Evolutionary conservation across 2,888 invertebrate genomes (phyloP).

Genomic region (Lochmaea crataegi): DNA sequence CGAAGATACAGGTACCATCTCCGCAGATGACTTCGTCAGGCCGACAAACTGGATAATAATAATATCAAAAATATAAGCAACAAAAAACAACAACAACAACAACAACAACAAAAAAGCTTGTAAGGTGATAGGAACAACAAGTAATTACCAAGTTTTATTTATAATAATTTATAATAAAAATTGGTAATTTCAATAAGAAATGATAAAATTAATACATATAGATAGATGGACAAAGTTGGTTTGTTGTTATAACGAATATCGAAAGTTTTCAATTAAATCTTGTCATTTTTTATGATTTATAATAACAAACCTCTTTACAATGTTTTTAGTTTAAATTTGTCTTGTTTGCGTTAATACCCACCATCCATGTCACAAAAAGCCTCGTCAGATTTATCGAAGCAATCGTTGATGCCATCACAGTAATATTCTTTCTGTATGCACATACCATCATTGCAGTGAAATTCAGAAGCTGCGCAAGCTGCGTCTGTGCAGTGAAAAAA

Average conservation of each 20-base stretch:
- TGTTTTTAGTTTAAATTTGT: background rate
- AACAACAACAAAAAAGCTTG: background rate
- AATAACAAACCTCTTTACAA: background rate
- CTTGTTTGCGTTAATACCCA: slow-evolving; percentile 48
- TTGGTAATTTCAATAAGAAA: background rate
- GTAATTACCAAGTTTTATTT: too few relatives aligned
- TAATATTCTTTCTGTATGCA: slow-evolving; percentile 69
- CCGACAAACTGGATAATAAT: slow-evolving; percentile 59
- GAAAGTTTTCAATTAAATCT: too few relatives aligned
- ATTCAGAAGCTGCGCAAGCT: slow-evolving; percentile 70
- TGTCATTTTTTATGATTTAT: background rate
- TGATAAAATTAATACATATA: too few relatives aligned
- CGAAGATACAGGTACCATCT: slow-evolving; percentile 66
- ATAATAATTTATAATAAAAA: too few relatives aligned
- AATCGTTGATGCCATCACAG: slow-evolving; percentile 69
- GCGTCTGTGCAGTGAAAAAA: slow-evolving; percentile 52
- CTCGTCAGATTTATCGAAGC: slow-evolving; percentile 69
- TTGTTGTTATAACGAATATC: too few relatives aligned
- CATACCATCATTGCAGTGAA: slow-evolving; percentile 71
- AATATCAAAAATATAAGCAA: background rate
- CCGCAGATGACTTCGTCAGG: slow-evolving; percentile 68
- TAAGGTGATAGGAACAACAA: slow-evolving; percentile 1
- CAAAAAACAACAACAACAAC: background rate
- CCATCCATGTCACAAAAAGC: slow-evolving; percentile 60
- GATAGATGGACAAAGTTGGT: too few relatives aligned